Base-by-base conservation (phyloP, 1,140 invertebrate species). In the Drosophila sulfurigaster region DNA sequence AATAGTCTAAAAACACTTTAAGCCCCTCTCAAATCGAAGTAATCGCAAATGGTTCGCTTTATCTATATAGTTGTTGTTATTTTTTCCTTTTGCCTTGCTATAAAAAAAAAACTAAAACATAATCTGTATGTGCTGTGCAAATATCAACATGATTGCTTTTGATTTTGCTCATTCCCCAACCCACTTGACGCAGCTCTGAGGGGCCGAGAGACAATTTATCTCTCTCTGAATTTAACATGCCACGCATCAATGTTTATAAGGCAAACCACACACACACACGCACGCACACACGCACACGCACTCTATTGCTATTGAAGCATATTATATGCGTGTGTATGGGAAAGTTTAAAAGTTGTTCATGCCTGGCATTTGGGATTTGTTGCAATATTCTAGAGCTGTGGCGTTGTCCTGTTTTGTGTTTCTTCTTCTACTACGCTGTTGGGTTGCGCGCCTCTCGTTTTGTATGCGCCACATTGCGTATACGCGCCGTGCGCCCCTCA, bases 261-360 rank as follows among this genome's bases (percentile, higher is more conserved):
- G 72, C 43, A 65, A 62, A 48, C 66, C 67, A 70, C 59, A 58
- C 56, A 45, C 45, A 48, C 13, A 46, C 54, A 30, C 49, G 45
- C 38, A 45, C 16, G n/a, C 25, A 56, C 57, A 16, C 56, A 60
- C n/a, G 30, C 20, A 57, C 20, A 52, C 41, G 38, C 51, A 35
- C 11, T 13, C 35, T 8, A 45, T 15, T 25, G 35, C 57, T 69
- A 57, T 57, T 56, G 65, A 75, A 51, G 68, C 73, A 58, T 75
- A 63, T 64, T 67, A 57, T 69, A 67, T 43, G 63, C 32, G 67
- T 69, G 63, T 73, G 58, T 51, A 66, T 32, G 82, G 63, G 48
- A 32, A 75, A 89, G 85, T 83, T 87, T 83, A 88, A 83, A 87
- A 88, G 77, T 88, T 87, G 80, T 83, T 83, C 83, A 82, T 87